phyloP scores from a whole-genome alignment of 2,888 invertebrate genomes.

The Polia nebulosa region DNA sequence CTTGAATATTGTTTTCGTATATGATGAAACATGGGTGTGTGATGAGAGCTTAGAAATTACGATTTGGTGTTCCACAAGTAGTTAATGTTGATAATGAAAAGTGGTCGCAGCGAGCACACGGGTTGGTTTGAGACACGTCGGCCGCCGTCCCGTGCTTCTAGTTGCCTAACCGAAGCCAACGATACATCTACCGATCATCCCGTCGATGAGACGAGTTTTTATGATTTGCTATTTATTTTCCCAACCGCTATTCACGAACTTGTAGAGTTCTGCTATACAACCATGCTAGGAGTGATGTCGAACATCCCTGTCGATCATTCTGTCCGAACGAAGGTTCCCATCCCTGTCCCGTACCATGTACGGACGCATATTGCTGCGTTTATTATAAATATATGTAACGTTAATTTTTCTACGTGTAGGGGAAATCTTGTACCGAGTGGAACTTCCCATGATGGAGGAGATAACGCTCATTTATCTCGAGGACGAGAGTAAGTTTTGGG shows the following conservation, averaged over 20 bases:
- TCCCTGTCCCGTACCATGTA: constrained; percentile 67
- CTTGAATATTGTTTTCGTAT: background rate
- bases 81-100: constrained; percentile 77
- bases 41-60: constrained; percentile 74
- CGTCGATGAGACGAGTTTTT: constrained; percentile 76
- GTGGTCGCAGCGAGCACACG: constrained; percentile 83
- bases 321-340: constrained; percentile 60
- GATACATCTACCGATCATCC: constrained; percentile 74
- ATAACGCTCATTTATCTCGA: constrained; percentile 98
- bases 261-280: constrained; percentile 74
- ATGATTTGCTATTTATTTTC: constrained; percentile 83
- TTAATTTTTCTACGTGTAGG: constrained; percentile 92
- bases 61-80: constrained; percentile 81
- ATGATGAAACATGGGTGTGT: constrained; percentile 67
- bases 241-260: constrained; percentile 81
- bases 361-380: constrained; percentile 70
- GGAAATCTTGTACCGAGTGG: constrained; percentile 98
- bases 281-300: constrained; percentile 59
- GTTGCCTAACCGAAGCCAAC: constrained; percentile 86
- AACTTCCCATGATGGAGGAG: constrained; percentile 98
- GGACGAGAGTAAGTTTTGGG: constrained; percentile 94
- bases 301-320: constrained; percentile 57
- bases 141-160: constrained; percentile 89
- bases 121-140: constrained; percentile 80
- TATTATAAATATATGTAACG: constrained; percentile 88